phyloP scores from a whole-genome alignment of 2,797 vertebrate genomes.

The Crenichthys baileyi region DNA sequence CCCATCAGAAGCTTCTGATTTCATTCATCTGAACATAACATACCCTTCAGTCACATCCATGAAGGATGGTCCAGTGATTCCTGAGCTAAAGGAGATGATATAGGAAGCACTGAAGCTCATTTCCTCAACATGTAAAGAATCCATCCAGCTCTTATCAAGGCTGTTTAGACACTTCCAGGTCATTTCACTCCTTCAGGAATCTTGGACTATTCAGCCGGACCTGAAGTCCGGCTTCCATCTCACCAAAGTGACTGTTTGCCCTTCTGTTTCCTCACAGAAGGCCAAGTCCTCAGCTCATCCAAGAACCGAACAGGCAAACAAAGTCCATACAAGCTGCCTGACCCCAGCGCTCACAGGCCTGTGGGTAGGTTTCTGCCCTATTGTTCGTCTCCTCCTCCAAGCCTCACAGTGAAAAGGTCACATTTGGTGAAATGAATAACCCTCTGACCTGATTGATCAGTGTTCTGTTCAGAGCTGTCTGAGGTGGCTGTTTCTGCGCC shows the following conservation, averaged over 20 bases:
- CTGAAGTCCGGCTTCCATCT: constrained; percentile 62
- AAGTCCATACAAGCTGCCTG: constrained; percentile 79
- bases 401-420: constrained; percentile 81
- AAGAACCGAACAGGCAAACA: constrained; percentile 82
- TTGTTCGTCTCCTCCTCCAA: constrained; percentile 60
- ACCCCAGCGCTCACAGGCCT: constrained; percentile 84
- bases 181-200: background rate
- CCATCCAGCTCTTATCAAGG: background rate
- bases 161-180: background rate
- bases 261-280: constrained; percentile 84
- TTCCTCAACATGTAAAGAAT: background rate
- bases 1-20: background rate
- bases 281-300: constrained; percentile 76
- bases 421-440: constrained; percentile 61
- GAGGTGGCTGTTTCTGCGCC: background rate
- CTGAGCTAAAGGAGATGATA: background rate
- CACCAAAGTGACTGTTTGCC: constrained; percentile 77
- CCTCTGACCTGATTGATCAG: constrained; percentile 1
- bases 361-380: constrained; percentile 80
- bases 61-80: background rate
- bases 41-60: background rate
- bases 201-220: constrained; percentile 29
- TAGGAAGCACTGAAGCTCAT: background rate
- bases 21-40: background rate
- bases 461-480: background rate